Conservation (phyloP, 2,888 invertebrate species). For the Lutraria lutraria region DNA sequence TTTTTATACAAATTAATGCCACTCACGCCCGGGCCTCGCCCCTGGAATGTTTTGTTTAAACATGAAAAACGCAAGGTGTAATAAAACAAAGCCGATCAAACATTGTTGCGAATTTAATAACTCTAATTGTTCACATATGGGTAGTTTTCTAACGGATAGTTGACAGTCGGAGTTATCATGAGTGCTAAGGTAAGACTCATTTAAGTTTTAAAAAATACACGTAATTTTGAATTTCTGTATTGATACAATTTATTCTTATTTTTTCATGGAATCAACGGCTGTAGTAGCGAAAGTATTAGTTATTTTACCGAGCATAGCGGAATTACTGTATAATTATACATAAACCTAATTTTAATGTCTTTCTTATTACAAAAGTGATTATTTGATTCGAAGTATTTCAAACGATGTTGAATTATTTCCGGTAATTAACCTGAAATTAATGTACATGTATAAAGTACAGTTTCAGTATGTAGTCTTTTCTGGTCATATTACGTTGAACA, state of each 20-base stretch:
- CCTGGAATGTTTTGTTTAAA: neutral
- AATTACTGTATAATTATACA: no score
- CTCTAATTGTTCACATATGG: constrained; percentile 40
- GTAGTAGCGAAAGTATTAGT: no score
- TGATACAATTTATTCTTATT: neutral
- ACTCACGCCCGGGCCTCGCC: neutral
- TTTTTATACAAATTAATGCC: neutral
- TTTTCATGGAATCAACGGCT: no score
- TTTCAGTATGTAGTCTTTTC: no score
- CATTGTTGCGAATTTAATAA: constrained; percentile 32
- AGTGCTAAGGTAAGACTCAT: constrained; percentile 28
- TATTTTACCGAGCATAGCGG: no score
- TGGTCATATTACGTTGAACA: no score
- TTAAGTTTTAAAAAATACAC: neutral
- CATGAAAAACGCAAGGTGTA: neutral
- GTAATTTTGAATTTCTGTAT: neutral
- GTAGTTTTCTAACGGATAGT: neutral
- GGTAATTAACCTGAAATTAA: no score
- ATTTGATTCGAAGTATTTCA: no score
- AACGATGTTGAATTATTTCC: no score
- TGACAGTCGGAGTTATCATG: constrained; percentile 25
- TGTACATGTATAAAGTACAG: no score
- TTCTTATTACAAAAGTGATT: no score
- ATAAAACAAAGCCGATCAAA: neutral
- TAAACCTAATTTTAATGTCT: no score